Evolutionary conservation across 2,113 vertebrate species (phyloP).

Genomic region (Rhabdomys dilectus): DNA sequence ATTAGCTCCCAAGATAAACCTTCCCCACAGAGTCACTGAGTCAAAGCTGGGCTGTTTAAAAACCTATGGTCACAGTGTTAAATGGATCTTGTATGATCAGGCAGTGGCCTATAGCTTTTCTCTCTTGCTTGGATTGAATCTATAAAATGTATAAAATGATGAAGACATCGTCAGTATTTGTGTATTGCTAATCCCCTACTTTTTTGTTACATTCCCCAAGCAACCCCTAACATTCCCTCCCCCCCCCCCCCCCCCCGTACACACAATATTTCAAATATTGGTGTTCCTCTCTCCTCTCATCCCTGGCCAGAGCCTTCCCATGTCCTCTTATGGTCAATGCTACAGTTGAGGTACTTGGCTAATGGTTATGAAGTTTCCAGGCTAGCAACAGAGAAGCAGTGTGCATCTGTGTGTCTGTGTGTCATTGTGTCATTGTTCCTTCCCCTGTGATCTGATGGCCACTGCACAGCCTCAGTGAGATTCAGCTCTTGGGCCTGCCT

Average conservation of each 20-base stretch:
- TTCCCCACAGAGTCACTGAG: background rate
- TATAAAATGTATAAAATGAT: background rate
- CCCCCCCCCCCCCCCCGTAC: fast-evolving
- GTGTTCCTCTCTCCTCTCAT: background rate
- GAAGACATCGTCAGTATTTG: background rate
- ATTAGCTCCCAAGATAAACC: background rate
- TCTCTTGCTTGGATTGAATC: background rate
- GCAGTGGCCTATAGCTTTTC: background rate
- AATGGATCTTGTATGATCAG: background rate
- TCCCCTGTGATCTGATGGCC: background rate
- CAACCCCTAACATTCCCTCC: background rate
- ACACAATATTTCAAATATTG: background rate
- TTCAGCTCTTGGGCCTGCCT: background rate
- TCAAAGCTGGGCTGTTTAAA: background rate
- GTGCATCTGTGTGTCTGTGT: too few species aligned
- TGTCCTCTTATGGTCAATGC: background rate
- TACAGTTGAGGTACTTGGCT: background rate
- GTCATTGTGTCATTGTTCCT: background rate
- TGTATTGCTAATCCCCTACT: background rate
- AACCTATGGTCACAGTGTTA: background rate
- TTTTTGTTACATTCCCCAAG: background rate
- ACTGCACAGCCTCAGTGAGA: background rate
- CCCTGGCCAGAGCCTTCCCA: background rate
- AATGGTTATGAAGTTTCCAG: background rate
- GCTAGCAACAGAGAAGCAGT: background rate